Conservation (phyloP, 2,888 invertebrate species). For the Meghimatium bilineatum region DNA sequence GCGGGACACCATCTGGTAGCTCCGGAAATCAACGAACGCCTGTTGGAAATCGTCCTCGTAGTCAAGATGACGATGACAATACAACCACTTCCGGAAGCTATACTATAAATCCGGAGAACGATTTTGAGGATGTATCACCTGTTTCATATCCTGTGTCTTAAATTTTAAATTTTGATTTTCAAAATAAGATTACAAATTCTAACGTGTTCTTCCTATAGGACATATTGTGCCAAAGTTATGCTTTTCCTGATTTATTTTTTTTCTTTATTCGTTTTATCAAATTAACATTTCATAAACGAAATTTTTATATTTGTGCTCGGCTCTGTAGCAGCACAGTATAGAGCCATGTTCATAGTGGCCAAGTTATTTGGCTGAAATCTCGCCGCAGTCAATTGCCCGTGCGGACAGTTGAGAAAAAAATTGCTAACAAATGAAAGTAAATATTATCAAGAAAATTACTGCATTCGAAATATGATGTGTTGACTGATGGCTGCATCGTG, state of each 20-base stretch:
- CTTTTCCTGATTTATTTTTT: neutral
- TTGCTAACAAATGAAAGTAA: too few species aligned
- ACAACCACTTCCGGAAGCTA: constrained; percentile 72
- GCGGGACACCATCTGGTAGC: neutral
- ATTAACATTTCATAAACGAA: too few species aligned
- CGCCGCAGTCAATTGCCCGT: too few species aligned
- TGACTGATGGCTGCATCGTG: too few species aligned
- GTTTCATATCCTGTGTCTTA: constrained; percentile 45
- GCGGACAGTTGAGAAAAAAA: too few species aligned
- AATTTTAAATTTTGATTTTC: neutral
- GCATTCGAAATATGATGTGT: too few species aligned
- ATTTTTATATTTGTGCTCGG: too few species aligned
- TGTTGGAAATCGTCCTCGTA: constrained; percentile 37
- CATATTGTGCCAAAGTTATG: neutral
- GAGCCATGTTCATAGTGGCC: too few species aligned
- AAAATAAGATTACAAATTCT: neutral
- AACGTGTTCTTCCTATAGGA: neutral
- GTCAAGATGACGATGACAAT: constrained; percentile 66
- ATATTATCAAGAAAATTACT: too few species aligned
- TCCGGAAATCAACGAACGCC: constrained; percentile 6
- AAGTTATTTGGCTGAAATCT: too few species aligned
- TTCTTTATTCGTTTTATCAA: neutral
- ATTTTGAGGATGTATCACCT: constrained; percentile 48
- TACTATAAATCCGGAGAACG: constrained; percentile 61
- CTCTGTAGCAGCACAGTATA: too few species aligned